Evolutionary conservation across 2,888 invertebrate species (phyloP).

Genomic region (Drosophila neotestacea): DNA sequence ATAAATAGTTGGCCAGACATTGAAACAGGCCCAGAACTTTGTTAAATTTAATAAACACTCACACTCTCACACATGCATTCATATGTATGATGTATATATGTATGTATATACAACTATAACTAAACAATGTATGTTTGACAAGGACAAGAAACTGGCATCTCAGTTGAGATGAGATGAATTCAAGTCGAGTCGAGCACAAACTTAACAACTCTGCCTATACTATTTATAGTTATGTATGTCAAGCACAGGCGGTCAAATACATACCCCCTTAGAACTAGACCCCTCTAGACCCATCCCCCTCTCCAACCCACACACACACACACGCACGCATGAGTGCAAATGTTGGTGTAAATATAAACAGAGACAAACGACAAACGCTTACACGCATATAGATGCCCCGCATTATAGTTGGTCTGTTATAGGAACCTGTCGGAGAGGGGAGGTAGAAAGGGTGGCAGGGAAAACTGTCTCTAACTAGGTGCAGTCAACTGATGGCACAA

Average conservation of each 20-base stretch:
- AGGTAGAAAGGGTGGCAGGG: not conserved
- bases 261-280: slow-evolving; percentile 11
- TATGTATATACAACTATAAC: not conserved
- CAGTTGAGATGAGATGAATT: slow-evolving; percentile 3
- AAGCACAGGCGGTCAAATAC: slow-evolving; percentile 53
- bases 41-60: slow-evolving; percentile 65
- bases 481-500: slow-evolving; percentile 65
- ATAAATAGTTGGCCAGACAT: slow-evolving; percentile 59
- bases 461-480: slow-evolving; percentile 56
- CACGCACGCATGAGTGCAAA: slow-evolving; percentile 28
- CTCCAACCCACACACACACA: slow-evolving; percentile 19
- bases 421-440: not conserved
- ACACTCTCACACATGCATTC: not conserved
- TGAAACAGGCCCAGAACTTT: slow-evolving; percentile 17
- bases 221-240: slow-evolving; percentile 69
- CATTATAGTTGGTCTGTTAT: slow-evolving; percentile 51
- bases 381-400: slow-evolving; percentile 77
- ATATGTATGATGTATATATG: not conserved
- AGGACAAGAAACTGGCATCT: slow-evolving; percentile 24
- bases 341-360: slow-evolving; percentile 58
- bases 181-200: slow-evolving; percentile 16
- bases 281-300: slow-evolving; percentile 1
- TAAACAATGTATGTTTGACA: slow-evolving; percentile 13
- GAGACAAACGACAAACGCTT: slow-evolving; percentile 60
- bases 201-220: slow-evolving; percentile 46